Percentiles rank a stretch among this genome's conserved stretches.
Conservation (phyloP, 2,888 invertebrate genomes). For the Archaeoteleia sp. region DNA sequence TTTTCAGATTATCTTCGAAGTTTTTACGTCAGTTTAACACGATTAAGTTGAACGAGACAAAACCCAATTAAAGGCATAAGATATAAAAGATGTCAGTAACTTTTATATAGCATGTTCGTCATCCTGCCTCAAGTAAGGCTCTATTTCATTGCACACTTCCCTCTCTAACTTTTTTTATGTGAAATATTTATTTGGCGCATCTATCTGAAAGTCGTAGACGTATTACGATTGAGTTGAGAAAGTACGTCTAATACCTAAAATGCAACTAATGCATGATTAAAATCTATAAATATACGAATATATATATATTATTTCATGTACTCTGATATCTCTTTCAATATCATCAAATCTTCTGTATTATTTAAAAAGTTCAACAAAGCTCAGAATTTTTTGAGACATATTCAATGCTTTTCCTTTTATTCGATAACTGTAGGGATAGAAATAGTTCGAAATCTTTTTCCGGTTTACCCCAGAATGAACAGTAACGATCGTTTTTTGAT, state of each 20-base stretch:
- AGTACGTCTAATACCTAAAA: conserved; percentile 24
- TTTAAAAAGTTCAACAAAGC: conserved; percentile 43
- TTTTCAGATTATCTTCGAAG: too few species aligned
- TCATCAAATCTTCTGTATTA: conserved; percentile 38
- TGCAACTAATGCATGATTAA: conserved; percentile 38
- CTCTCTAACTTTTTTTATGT: conserved; percentile 20
- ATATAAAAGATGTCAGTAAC: too few species aligned
- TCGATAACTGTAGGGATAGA: conserved; percentile 43
- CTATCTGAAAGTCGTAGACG: conserved; percentile 16
- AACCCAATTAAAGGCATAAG: too few species aligned
- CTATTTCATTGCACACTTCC: too few species aligned
- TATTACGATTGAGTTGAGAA: conserved; percentile 15
- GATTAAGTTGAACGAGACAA: too few species aligned
- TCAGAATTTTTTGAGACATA: conserved; percentile 24
- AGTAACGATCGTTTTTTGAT: conserved; percentile 51
- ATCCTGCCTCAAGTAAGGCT: too few species aligned
- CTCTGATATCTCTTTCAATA: conserved; percentile 22
- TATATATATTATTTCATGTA: conserved; percentile 30
- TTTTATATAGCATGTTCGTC: too few species aligned
- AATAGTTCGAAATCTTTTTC: conserved; percentile 47
- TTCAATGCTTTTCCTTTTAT: conserved; percentile 26
- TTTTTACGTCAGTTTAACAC: too few species aligned
- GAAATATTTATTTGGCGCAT: conserved; percentile 27
- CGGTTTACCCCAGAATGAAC: conserved; percentile 43
- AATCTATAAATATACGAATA: too few species aligned